These are phyloP conservation scores for Phylloscopus trochiloides DNA, from an alignment of 2,113 vertebrate species.

Conservation along the genomic window DNA sequence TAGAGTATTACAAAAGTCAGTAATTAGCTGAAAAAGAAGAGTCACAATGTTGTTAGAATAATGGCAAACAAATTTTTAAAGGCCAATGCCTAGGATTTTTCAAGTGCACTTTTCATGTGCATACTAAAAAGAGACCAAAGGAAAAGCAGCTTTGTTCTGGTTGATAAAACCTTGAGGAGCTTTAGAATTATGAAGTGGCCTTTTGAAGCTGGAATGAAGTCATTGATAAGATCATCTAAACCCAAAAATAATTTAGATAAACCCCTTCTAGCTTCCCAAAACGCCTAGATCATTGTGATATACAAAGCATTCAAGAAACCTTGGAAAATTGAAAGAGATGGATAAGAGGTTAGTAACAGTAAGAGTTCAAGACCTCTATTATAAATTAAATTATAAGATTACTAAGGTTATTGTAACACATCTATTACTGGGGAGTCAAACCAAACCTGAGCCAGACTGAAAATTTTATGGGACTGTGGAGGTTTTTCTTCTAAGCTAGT, in stretches of 20 bases:
- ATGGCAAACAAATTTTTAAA: not conserved
- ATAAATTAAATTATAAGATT: conserved; percentile 1
- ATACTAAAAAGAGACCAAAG: conserved; percentile 8
- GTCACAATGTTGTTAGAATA: not conserved
- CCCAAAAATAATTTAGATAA: not conserved
- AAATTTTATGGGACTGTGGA: not conserved
- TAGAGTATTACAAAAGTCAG: not conserved
- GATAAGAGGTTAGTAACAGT: not conserved
- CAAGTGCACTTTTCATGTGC: not conserved
- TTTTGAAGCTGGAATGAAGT: conserved; percentile 48
- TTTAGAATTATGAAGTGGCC: conserved; percentile 37
- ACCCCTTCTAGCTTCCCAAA: not conserved
- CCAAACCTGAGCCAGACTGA: not conserved
- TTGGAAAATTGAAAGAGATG: not conserved
- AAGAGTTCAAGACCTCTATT: conserved; percentile 15
- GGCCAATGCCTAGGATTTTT: not conserved
- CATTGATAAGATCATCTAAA: conserved; percentile 46
- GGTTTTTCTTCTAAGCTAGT: not conserved
- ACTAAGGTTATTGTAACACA: not conserved
- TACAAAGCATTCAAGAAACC: not conserved
- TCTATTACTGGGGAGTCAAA: not conserved
- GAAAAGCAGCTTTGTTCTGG: conserved; percentile 13
- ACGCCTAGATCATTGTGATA: not conserved
- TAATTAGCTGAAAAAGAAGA: not conserved
- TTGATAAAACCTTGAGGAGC: not conserved